Percentiles rank a stretch among this genome's conserved stretches.
Evolutionary conservation across 2,888 invertebrate species (phyloP).

Genomic region (Saturnia pavonia): DNA sequence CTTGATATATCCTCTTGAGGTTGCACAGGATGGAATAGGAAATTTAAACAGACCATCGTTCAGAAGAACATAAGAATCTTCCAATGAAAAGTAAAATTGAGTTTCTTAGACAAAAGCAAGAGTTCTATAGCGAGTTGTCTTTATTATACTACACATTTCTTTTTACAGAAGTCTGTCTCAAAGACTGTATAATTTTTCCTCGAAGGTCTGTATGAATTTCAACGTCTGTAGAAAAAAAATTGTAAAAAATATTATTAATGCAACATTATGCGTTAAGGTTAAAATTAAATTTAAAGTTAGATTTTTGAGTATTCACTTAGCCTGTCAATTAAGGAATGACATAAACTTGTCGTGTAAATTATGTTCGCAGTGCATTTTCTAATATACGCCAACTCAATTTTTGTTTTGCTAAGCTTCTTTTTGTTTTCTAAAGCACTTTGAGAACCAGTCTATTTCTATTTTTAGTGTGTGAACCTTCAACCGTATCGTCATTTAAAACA

Average conservation of each 20-base stretch:
- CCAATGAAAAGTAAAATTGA: background rate
- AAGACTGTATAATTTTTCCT: background rate
- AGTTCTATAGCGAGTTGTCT: background rate
- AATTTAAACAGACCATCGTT: background rate
- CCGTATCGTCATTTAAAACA: background rate
- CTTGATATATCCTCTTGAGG: background rate
- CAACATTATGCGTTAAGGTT: too few relatives aligned
- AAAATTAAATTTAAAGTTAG: too few relatives aligned
- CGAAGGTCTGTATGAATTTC: background rate
- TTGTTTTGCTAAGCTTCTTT: background rate
- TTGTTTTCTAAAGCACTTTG: background rate
- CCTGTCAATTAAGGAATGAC: too few relatives aligned
- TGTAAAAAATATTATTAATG: too few relatives aligned
- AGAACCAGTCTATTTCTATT: constrained; percentile 1
- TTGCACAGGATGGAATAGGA: background rate
- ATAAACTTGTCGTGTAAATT: too few relatives aligned
- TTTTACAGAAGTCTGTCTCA: background rate
- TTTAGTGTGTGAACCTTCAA: background rate
- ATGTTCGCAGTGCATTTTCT: background rate
- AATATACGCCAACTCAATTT: background rate
- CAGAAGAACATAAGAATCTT: background rate
- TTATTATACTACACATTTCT: background rate
- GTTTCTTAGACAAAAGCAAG: background rate
- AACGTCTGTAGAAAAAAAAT: background rate
- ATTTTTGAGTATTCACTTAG: too few relatives aligned